phyloP scores from a whole-genome alignment of 2,113 vertebrate genomes.

The Erythrocercus mccallii region DNA sequence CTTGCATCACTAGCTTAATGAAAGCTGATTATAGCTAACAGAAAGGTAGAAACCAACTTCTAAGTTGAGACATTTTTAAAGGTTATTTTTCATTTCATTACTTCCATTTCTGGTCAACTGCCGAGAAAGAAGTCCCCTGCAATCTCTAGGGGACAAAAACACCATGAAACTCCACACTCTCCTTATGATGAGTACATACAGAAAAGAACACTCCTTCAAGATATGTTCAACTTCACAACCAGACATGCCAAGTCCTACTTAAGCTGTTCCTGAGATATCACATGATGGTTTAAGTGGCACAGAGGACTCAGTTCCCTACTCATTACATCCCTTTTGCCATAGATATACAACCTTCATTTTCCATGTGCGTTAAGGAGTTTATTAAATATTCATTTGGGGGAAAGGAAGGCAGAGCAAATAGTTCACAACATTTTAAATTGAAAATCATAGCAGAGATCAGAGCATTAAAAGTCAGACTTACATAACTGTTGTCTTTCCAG shows the following conservation, averaged over 20 bases:
- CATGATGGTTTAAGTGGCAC: background rate
- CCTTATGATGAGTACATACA: background rate
- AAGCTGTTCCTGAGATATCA: background rate
- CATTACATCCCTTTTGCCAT: background rate
- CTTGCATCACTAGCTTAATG: background rate
- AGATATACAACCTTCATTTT: background rate
- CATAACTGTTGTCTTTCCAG: constrained; percentile 75
- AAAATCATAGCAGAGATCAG: background rate
- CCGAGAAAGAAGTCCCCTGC: background rate
- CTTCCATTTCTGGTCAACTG: background rate
- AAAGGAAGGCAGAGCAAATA: background rate
- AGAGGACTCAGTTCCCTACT: background rate
- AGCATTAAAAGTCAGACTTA: background rate
- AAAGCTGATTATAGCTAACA: background rate
- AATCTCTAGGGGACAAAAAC: background rate
- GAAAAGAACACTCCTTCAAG: background rate
- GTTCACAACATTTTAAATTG: background rate
- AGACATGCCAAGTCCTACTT: background rate
- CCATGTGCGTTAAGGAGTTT: background rate
- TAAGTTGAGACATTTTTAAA: background rate
- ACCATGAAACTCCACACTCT: background rate
- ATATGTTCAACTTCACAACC: background rate
- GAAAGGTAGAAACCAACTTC: background rate
- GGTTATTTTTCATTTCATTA: background rate
- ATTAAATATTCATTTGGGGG: background rate